phyloP scores from a whole-genome alignment of 1,140 invertebrate species.

The Kradibia gibbosae region DNA sequence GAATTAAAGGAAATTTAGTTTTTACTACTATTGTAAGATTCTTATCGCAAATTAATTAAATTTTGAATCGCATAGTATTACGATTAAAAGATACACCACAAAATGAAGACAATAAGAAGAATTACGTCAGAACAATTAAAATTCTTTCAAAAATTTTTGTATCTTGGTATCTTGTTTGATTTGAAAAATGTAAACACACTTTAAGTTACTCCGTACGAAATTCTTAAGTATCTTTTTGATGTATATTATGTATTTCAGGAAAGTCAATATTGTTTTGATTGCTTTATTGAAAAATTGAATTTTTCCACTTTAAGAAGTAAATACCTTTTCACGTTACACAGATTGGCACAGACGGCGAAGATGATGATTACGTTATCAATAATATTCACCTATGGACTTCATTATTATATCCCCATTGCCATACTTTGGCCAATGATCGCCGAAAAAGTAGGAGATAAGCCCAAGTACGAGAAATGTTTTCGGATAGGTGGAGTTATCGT shows the following conservation, averaged over 20 bases:
- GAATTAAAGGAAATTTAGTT: too few relatives aligned
- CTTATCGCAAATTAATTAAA: too few relatives aligned
- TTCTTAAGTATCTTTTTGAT: too few relatives aligned
- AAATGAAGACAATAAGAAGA: too few relatives aligned
- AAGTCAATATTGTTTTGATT: not conserved
- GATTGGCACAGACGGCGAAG: constrained; percentile 55
- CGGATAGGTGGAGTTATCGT: constrained; percentile 49
- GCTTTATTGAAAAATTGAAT: not conserved
- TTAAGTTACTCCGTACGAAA: too few relatives aligned
- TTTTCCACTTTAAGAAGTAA: not conserved
- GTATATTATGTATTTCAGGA: not conserved
- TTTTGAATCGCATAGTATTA: too few relatives aligned
- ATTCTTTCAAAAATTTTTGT: too few relatives aligned
- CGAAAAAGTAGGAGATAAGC: constrained; percentile 39
- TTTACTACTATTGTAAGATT: too few relatives aligned
- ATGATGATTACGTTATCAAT: constrained; percentile 56
- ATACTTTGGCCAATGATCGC: constrained; percentile 59
- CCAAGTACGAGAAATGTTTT: constrained; percentile 50
- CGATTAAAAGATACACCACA: too few relatives aligned
- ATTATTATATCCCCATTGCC: constrained; percentile 57
- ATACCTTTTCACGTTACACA: constrained; percentile 23
- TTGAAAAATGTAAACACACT: too few relatives aligned
- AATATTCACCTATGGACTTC: constrained; percentile 56
- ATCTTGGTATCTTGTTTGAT: too few relatives aligned
- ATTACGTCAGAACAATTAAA: too few relatives aligned